Base-by-base conservation (phyloP, 2,797 vertebrate genomes). In the Arctocebus calabarensis region DNA sequence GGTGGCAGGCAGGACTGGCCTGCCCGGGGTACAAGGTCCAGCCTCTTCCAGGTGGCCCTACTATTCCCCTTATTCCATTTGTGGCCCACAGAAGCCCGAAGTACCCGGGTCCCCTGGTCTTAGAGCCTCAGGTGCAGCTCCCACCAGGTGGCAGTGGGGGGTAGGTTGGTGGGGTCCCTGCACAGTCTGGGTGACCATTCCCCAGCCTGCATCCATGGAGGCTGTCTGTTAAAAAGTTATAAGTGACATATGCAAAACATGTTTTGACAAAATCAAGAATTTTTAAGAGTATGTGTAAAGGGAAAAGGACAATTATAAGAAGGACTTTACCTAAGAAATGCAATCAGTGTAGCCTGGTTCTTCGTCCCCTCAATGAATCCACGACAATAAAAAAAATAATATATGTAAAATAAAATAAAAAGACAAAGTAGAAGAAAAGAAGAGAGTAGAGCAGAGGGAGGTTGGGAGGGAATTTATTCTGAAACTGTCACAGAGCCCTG, bases 41-140 rank as follows among this genome's bases (percentile, higher is more conserved):
- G 34, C 40, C 57, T 32, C n/a, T 13, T 52, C 37, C 27, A 20
- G 14, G 9, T 11, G 61, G 45, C 7, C 34, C 27, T 34, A 32
- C 0, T 4, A 2, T 7, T 43, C 20, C 73, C 22, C 13, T 16
- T 20, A 16, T 7, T 34, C 40, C 13, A 9, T 16, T 10, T 0
- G 0, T 20, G 78, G 74, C n/a, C 57, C 32, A 5, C 5, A 5
- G n/a, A 78, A 70, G 22, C 34, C 40, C 0, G 2, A 25, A 43
- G 66, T 2, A 22, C 3, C n/a, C 8, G 32, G 45, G n/a, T 19
- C 14, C 23, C 78, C 10, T 27, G 79, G 9, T 29, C 61, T 12
- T 62, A 61, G 32, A 45, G 0, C 12, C 52, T 55, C 34, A 52
- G 68, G 25, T 64, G 13, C 1, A 20, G n/a, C 16, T 71, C 17